A percentile compares a stretch with the other conserved stretches of the same genome.
Conservation (phyloP, 2,797 vertebrate genomes). For the Ambastaia sidthimunki region DNA sequence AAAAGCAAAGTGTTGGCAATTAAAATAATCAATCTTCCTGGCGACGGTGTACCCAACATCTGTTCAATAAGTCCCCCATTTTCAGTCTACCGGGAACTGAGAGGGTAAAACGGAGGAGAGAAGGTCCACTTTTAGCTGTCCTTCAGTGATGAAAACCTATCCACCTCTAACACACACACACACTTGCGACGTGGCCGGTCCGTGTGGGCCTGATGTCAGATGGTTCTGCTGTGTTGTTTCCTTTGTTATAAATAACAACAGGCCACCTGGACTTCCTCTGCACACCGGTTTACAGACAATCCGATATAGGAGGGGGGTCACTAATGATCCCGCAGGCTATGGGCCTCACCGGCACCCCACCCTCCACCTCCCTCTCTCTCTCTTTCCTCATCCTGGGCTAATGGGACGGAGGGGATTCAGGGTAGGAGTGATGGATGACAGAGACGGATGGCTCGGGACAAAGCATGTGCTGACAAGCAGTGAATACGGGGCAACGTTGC, state of each 20-base stretch:
- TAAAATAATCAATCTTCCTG: slow-evolving; percentile 98
- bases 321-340: slow-evolving; percentile 82
- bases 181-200: slow-evolving; percentile 65
- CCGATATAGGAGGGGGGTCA: slow-evolving; percentile 59
- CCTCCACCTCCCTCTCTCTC: slow-evolving; percentile 50
- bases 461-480: slow-evolving; percentile 92
- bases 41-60: slow-evolving; percentile 91
- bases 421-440: slow-evolving; percentile 93
- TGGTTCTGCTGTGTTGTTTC: slow-evolving; percentile 89
- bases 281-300: slow-evolving; percentile 59
- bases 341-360: slow-evolving; percentile 51
- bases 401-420: slow-evolving; percentile 91
- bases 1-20: slow-evolving; percentile 86
- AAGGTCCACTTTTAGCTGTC: slow-evolving; percentile 91
- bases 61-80: slow-evolving; percentile 93
- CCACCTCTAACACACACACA: slow-evolving; percentile 57
- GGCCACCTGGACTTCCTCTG: slow-evolving; percentile 81
- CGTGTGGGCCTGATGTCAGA: slow-evolving; percentile 86
- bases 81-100: slow-evolving; percentile 79
- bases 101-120: slow-evolving; percentile 66
- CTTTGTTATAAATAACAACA: slow-evolving; percentile 99
- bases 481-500: slow-evolving; percentile 92
- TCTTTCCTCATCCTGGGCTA: slow-evolving; percentile 75
- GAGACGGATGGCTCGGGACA: slow-evolving; percentile 91
- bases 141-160: slow-evolving; percentile 87